These are phyloP conservation scores for Halocynthia aurantium DNA, from an alignment of 23 tunicate genomes.

Conservation along the genomic window DNA sequence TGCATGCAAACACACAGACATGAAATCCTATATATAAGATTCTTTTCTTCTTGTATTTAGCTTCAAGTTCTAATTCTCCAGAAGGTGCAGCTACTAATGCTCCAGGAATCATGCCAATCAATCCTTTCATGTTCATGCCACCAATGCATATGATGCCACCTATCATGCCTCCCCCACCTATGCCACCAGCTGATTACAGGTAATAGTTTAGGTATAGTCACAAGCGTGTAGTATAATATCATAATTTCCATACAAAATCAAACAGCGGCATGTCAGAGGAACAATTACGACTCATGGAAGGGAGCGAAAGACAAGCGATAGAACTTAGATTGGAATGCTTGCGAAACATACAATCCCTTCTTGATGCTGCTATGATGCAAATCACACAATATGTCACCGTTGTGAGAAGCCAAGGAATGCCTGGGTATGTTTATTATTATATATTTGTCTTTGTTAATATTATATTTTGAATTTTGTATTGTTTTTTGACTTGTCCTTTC, in stretches of 20 bases:
- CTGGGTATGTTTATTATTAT: not conserved
- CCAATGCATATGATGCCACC: conserved; percentile 23
- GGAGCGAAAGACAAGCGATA: conserved; percentile 51
- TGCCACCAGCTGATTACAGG: conserved; percentile 50
- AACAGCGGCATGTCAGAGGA: conserved; percentile 67
- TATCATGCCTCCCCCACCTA: conserved; percentile 62
- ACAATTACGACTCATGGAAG: conserved; percentile 72
- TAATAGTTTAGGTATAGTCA: conserved; percentile 1
- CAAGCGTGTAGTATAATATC: not conserved
- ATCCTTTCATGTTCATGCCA: conserved; percentile 11
- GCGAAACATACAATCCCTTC: conserved; percentile 59
- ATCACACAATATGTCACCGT: conserved; percentile 58
- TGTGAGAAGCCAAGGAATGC: conserved; percentile 20
- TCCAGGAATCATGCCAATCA: no score
- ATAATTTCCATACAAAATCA: not conserved
- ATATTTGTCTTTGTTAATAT: not conserved
- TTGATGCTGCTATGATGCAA: conserved; percentile 79
- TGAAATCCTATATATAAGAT: no score
- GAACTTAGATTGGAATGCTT: conserved; percentile 80
- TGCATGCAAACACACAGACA: no score
- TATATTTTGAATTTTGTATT: not conserved
- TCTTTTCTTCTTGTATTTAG: no score
- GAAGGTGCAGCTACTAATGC: no score
- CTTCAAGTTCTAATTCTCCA: no score
- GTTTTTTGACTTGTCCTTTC: not conserved